Percentiles rank a stretch among this genome's conserved stretches.
These are phyloP conservation scores for Gallinago paraguaiae DNA, from an alignment of 2,113 vertebrate species.

Conservation along the genomic window DNA sequence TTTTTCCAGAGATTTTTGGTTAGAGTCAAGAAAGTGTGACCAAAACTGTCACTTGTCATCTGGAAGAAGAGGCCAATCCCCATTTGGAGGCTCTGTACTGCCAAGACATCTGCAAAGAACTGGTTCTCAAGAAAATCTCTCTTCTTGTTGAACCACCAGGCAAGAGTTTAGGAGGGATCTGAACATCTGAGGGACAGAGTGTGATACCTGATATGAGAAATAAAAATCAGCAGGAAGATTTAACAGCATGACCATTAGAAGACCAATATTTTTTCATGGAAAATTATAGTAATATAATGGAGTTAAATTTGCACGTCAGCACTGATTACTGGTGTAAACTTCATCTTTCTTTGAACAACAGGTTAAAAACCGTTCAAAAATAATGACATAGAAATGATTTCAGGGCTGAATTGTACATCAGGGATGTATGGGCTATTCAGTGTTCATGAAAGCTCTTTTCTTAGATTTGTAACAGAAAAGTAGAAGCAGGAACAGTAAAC, in stretches of 20 bases:
- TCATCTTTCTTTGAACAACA: neutral
- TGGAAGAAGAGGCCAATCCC: neutral
- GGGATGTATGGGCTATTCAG: neutral
- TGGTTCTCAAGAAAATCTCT: neutral
- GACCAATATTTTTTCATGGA: neutral
- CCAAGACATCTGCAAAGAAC: neutral
- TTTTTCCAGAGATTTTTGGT: neutral
- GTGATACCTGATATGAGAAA: neutral
- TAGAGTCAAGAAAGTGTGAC: neutral
- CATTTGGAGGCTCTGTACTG: fast-evolving
- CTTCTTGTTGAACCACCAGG: neutral
- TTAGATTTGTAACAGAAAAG: neutral
- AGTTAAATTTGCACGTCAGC: neutral
- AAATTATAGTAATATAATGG: neutral
- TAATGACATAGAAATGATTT: neutral
- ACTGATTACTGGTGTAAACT: neutral
- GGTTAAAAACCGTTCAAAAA: neutral
- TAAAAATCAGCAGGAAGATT: neutral
- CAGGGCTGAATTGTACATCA: neutral
- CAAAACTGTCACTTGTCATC: neutral
- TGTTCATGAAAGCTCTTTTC: neutral
- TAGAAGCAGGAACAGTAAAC: neutral
- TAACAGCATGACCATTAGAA: neutral
- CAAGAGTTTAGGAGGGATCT: neutral
- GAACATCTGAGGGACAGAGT: neutral